phyloP scores from a whole-genome alignment of 2,888 invertebrate species.

The Cephalotes varians region DNA sequence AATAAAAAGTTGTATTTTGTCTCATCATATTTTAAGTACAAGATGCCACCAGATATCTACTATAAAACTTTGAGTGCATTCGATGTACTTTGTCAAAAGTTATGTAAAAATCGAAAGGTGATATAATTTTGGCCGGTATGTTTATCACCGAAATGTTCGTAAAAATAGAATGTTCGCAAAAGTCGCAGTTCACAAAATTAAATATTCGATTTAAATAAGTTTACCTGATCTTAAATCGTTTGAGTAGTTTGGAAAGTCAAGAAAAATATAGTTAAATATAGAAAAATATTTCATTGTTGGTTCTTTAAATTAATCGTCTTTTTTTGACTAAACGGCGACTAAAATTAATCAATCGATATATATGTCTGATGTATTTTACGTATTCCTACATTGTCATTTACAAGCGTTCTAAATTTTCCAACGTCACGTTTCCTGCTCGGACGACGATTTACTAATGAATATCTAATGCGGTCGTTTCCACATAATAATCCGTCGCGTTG shows the following conservation, averaged over 20 bases:
- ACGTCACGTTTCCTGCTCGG: constrained; percentile 16
- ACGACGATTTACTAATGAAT: constrained; percentile 44
- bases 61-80: too few relatives aligned
- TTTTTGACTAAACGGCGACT: not conserved
- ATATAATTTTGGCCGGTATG: too few relatives aligned
- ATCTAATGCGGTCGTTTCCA: constrained; percentile 54
- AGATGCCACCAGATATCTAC: too few relatives aligned
- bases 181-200: not conserved
- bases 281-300: not conserved
- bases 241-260: not conserved
- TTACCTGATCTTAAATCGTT: not conserved
- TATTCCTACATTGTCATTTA: not conserved
- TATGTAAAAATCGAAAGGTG: too few relatives aligned
- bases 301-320: not conserved
- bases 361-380: not conserved
- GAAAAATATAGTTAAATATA: not conserved
- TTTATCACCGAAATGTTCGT: not conserved
- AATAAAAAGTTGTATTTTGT: too few relatives aligned
- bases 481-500: constrained; percentile 47
- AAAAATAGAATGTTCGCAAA: not conserved
- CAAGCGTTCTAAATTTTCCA: constrained; percentile 26
- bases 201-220: not conserved
- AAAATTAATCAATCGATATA: not conserved
- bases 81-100: too few relatives aligned
- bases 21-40: too few relatives aligned